Conservation (phyloP, 2,113 vertebrate species). For the Leucosticte australis region DNA sequence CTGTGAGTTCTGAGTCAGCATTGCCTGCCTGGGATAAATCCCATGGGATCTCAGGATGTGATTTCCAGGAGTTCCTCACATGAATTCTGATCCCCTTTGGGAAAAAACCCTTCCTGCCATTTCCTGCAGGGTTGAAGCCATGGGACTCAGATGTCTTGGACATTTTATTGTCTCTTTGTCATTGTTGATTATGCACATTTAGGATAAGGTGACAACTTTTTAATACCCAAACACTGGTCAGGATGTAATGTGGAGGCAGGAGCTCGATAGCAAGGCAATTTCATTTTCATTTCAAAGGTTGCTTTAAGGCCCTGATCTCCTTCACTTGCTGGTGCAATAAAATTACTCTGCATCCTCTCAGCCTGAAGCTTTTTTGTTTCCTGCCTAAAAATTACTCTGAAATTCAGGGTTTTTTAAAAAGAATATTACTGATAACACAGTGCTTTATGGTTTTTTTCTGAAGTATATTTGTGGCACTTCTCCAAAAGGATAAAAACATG, state of each 20-base stretch:
- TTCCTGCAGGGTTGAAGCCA: not conserved
- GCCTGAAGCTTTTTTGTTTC: not conserved
- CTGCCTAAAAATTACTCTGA: not conserved
- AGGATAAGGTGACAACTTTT: not conserved
- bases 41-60: too few species aligned
- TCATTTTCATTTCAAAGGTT: not conserved
- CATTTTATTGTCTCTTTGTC: not conserved
- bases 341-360: not conserved
- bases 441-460: not conserved
- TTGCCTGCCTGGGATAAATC: not conserved
- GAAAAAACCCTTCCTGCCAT: not conserved
- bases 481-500: not conserved
- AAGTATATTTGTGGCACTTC: not conserved
- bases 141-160: not conserved
- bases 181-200: not conserved
- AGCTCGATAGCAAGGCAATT: not conserved
- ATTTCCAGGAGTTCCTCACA: not conserved
- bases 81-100: not conserved
- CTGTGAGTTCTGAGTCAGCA: not conserved
- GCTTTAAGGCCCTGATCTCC: not conserved
- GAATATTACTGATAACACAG: not conserved
- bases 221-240: not conserved
- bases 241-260: not conserved
- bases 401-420: not conserved
- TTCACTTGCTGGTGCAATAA: not conserved